Evolutionary conservation across 2,888 invertebrate species (phyloP).

Genomic region (Megamerina dolium): DNA sequence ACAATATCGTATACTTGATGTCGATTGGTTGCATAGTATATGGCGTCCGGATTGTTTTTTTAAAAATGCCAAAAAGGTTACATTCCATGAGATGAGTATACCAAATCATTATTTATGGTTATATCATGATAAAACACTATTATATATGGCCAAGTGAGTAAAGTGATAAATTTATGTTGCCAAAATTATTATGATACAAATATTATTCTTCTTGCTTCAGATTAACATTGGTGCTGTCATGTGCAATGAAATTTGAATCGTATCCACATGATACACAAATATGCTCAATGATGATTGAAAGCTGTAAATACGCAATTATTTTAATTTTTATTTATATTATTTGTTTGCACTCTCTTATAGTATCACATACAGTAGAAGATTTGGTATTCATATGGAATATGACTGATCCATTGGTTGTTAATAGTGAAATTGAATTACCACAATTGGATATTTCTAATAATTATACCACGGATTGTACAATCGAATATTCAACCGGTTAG

Average conservation of each 20-base stretch:
- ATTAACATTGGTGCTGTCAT: slow-evolving; percentile 80
- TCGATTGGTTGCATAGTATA: slow-evolving; percentile 83
- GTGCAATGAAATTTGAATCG: slow-evolving; percentile 90
- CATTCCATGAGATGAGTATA: slow-evolving; percentile 91
- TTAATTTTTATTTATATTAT: neutral
- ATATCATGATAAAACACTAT: slow-evolving; percentile 83
- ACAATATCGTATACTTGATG: slow-evolving; percentile 82
- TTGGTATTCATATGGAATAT: slow-evolving; percentile 92
- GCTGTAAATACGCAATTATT: slow-evolving; percentile 53
- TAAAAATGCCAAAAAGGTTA: slow-evolving; percentile 89
- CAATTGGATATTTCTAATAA: slow-evolving; percentile 80
- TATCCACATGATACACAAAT: slow-evolving; percentile 92
- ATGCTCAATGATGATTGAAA: slow-evolving; percentile 91
- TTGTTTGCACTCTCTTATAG: slow-evolving; percentile 51
- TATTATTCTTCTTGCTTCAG: slow-evolving; percentile 51
- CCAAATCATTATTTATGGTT: slow-evolving; percentile 90
- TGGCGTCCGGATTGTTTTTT: slow-evolving; percentile 93
- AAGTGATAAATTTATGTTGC: neutral
- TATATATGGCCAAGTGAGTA: slow-evolving; percentile 87
- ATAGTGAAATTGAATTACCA: slow-evolving; percentile 83
- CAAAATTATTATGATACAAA: neutral
- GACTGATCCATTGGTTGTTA: slow-evolving; percentile 81
- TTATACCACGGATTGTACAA: slow-evolving; percentile 84
- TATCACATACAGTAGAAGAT: slow-evolving; percentile 91
- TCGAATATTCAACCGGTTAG: slow-evolving; percentile 74